Conservation (phyloP, 2,113 vertebrate species). For the Irena cyanogastra region DNA sequence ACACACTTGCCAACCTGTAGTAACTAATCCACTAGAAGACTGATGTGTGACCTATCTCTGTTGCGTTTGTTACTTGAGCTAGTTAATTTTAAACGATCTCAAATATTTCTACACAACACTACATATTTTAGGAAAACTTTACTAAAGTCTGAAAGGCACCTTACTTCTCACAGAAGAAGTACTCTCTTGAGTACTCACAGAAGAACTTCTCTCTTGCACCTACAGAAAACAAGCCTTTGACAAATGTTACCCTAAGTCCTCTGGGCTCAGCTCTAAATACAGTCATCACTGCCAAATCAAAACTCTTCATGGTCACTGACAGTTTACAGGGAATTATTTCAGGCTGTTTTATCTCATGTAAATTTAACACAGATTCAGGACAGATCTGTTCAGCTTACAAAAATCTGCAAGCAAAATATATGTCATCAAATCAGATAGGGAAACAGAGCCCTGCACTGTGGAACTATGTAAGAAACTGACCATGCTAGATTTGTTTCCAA, state of each 20-base stretch:
- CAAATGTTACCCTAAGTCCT: neutral
- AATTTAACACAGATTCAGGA: neutral
- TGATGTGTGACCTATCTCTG: neutral
- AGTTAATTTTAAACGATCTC: neutral
- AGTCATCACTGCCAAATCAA: neutral
- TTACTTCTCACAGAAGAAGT: conserved; percentile 13
- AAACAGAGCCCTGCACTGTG: neutral
- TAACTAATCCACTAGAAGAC: neutral
- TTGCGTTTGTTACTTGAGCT: neutral
- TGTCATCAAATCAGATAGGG: neutral
- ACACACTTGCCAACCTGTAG: neutral
- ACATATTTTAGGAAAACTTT: neutral
- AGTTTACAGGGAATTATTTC: neutral
- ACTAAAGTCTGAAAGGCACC: neutral
- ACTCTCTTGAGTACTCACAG: no score
- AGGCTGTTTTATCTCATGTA: neutral
- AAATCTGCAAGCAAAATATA: neutral
- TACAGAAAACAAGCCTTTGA: conserved; percentile 1
- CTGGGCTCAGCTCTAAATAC: neutral
- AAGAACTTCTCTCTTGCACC: neutral
- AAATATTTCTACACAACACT: neutral
- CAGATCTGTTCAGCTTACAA: neutral
- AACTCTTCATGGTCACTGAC: neutral
- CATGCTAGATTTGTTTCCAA: neutral
- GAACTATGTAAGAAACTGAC: neutral